phyloP scores from a whole-genome alignment of 2,113 vertebrate genomes.

The Proteles cristata region DNA sequence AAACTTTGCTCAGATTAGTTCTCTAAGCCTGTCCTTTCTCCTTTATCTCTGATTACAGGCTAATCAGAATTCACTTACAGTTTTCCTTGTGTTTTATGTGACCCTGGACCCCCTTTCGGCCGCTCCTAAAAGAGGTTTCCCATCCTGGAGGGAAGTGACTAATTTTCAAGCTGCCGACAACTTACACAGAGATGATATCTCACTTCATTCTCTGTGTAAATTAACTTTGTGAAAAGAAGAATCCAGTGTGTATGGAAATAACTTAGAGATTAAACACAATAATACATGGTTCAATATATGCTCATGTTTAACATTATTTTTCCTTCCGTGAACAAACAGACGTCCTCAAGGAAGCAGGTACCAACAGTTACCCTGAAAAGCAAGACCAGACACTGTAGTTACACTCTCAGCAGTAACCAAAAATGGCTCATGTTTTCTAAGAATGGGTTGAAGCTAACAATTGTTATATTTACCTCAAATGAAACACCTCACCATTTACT shows the following conservation, averaged over 20 bases:
- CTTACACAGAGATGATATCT: background rate
- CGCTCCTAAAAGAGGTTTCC: background rate
- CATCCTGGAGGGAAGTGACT: background rate
- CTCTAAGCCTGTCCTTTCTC: background rate
- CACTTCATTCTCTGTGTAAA: background rate
- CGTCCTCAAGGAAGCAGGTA: background rate
- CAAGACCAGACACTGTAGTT: background rate
- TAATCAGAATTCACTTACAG: background rate
- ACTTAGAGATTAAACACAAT: background rate
- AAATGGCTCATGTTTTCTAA: slow-evolving; percentile 66
- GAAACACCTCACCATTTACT: background rate
- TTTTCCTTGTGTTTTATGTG: background rate
- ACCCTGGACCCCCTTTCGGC: background rate
- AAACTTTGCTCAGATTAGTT: background rate
- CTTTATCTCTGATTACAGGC: background rate
- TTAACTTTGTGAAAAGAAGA: slow-evolving; percentile 27
- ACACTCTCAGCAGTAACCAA: background rate
- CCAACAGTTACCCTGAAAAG: background rate
- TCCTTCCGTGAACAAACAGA: background rate
- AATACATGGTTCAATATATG: background rate
- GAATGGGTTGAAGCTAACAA: background rate
- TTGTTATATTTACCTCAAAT: slow-evolving; percentile 33
- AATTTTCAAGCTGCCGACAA: background rate
- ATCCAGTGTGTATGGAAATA: slow-evolving; percentile 2
- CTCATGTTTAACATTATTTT: background rate